Evolutionary conservation across 2,113 vertebrate genomes (phyloP), one percentile per base, ranked within the genome.

Genomic region (Silurus meridionalis): DNA sequence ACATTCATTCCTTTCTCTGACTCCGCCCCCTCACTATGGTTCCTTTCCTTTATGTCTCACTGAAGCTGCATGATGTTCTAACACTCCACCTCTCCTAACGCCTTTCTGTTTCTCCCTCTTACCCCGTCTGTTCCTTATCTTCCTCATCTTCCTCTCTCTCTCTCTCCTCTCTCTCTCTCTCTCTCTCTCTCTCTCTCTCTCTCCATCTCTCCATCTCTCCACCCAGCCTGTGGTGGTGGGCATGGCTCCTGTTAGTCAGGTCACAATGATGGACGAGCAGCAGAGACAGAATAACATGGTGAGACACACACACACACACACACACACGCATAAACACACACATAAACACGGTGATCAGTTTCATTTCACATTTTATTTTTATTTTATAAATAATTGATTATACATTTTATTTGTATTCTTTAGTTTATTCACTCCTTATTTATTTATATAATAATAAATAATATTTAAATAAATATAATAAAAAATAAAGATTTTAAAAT

Each of bases 211-310:
- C 81, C 80, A 88, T 81, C 87, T 64, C 88, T 85, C 90, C 90
- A 87, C 89, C 90, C 93, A 95, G 95, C 94, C 94, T 93, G 95
- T 96, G 93, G 95, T 94, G 92, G 94, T 93, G 90, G 94, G 94
- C 88, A 93, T 95, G 93, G 92, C 94, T 86, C 87, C 93, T 71
- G 94, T 95, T 95, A 93, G 93, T 94, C 95, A 95, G 92, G 95
- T 97, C 87, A 93, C 95, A 82, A 95, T 97, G 91, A 95, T 97
- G 95, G 97, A 97, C 87, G 97, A 97, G 88, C 95, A 96, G 61
- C 96, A 97, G 90, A 96, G 96, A 87, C 95, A 96, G 48, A 96
- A 95, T 92, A 96, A 94, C 91, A 94, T 97, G 96, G 97, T 97
- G 95, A 96, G 96, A 75, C 77, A 85, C 80, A 86, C 67, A 61